Percentiles rank a stretch among this genome's conserved stretches.
These are phyloP conservation scores for Urosaurus nigricauda DNA, from an alignment of 2,797 vertebrate species.

Conservation along the genomic window DNA sequence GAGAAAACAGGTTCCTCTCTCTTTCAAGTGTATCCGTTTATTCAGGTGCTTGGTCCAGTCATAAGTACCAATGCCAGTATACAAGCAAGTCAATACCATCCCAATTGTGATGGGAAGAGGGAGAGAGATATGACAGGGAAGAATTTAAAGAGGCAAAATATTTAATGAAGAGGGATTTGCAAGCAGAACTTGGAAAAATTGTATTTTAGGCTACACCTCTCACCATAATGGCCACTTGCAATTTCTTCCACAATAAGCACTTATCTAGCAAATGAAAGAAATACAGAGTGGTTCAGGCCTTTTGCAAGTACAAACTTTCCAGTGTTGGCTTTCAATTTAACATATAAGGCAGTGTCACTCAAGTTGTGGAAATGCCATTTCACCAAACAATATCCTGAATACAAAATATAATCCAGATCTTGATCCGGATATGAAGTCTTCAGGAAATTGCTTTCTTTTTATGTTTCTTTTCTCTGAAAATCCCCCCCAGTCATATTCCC, in stretches of 20 bases:
- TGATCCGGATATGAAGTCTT: not conserved
- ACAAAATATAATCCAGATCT: not conserved
- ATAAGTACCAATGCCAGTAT: not conserved
- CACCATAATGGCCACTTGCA: not conserved
- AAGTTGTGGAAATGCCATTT: not conserved
- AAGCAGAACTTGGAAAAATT: not conserved
- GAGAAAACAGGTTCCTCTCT: not conserved
- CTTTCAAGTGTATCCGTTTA: not conserved
- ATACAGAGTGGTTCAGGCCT: fast-evolving
- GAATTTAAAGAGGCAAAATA: not conserved
- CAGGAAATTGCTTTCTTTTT: not conserved
- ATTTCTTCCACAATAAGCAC: not conserved
- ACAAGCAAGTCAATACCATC: not conserved
- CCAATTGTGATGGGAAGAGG: not conserved
- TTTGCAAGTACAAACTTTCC: not conserved
- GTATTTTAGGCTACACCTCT: not conserved
- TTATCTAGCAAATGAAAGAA: not conserved
- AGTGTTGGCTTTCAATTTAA: slow-evolving; percentile 35
- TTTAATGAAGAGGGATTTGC: not conserved
- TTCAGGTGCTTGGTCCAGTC: not conserved
- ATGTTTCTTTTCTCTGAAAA: slow-evolving; percentile 27
- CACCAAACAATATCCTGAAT: not conserved
- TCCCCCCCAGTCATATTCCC: not conserved
- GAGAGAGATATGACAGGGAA: not conserved
- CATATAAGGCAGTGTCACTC: not conserved